Percentiles rank a stretch among this genome's conserved stretches.
Evolutionary conservation across 2,888 invertebrate species (phyloP).

Genomic region (Notodonta dromedarius): DNA sequence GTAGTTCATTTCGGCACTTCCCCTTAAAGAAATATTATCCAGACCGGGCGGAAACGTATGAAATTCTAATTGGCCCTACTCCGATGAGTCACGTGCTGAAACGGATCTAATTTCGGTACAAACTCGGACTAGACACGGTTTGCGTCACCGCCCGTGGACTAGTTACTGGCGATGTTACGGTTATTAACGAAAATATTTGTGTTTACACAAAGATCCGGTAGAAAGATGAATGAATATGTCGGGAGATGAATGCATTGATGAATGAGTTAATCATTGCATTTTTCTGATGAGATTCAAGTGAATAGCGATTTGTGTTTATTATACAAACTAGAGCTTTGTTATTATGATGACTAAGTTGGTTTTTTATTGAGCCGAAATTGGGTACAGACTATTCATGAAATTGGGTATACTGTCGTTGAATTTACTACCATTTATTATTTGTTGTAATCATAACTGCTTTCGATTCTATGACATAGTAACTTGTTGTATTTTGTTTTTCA

Average conservation of each 20-base stretch:
- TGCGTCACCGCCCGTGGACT: slow-evolving; percentile 35
- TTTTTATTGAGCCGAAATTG: too few relatives aligned
- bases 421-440: too few relatives aligned
- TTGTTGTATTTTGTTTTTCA: too few relatives aligned
- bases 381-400: too few relatives aligned
- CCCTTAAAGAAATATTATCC: slow-evolving; percentile 36
- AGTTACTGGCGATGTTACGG: slow-evolving; percentile 21
- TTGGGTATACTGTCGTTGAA: too few relatives aligned
- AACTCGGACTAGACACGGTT: slow-evolving; percentile 41
- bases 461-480: too few relatives aligned
- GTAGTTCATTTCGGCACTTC: slow-evolving; percentile 23
- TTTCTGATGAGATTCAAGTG: neutral
- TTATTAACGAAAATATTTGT: neutral
- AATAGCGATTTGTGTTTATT: too few relatives aligned
- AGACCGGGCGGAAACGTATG: slow-evolving; percentile 52
- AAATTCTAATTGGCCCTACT: slow-evolving; percentile 52
- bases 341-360: too few relatives aligned
- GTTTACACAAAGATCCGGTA: slow-evolving; percentile 2
- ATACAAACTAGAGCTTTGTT: too few relatives aligned
- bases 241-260: neutral
- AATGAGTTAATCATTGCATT: too few relatives aligned
- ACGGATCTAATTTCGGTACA: slow-evolving; percentile 55
- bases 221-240: slow-evolving; percentile 2
- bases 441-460: too few relatives aligned
- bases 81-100: slow-evolving; percentile 52